These are phyloP conservation scores for Polylopha cassiicola DNA, from an alignment of 2,888 invertebrate genomes.

Conservation along the genomic window DNA sequence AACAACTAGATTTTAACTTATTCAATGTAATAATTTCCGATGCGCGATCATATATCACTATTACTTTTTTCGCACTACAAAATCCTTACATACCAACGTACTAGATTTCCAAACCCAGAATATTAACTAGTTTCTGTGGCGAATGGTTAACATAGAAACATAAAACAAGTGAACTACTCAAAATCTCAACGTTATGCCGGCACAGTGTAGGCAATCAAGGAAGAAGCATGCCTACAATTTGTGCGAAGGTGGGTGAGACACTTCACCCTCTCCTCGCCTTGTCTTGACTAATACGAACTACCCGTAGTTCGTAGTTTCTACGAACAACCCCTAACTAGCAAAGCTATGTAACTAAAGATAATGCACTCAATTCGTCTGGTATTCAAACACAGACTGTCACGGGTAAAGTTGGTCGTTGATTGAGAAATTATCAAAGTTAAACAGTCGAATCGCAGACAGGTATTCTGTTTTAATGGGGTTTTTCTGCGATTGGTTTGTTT, in stretches of 20 bases:
- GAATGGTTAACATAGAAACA: not conserved
- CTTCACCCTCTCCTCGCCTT: slow-evolving; percentile 24
- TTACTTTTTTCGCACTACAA: no score
- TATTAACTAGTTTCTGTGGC: no score
- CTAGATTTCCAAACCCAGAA: no score
- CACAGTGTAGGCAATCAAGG: slow-evolving; percentile 37
- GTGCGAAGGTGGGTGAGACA: slow-evolving; percentile 41
- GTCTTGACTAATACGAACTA: slow-evolving; percentile 53
- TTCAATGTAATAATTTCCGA: no score
- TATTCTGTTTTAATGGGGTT: no score
- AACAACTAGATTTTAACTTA: no score
- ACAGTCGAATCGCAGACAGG: no score
- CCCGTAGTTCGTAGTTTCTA: no score
- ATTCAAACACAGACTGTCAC: slow-evolving; percentile 42
- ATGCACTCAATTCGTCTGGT: slow-evolving; percentile 57
- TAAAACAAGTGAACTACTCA: slow-evolving; percentile 24
- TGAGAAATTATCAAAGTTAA: no score
- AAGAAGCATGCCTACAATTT: slow-evolving; percentile 51
- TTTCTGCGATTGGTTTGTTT: no score
- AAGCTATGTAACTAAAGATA: slow-evolving; percentile 46
- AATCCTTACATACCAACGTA: no score
- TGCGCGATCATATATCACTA: no score
- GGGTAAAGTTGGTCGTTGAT: slow-evolving; percentile 22
- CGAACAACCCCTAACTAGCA: slow-evolving; percentile 51
- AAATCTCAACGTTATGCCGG: slow-evolving; percentile 30